Base-by-base conservation (phyloP, 2,797 vertebrate species). In the Gambusia yucatana region DNA sequence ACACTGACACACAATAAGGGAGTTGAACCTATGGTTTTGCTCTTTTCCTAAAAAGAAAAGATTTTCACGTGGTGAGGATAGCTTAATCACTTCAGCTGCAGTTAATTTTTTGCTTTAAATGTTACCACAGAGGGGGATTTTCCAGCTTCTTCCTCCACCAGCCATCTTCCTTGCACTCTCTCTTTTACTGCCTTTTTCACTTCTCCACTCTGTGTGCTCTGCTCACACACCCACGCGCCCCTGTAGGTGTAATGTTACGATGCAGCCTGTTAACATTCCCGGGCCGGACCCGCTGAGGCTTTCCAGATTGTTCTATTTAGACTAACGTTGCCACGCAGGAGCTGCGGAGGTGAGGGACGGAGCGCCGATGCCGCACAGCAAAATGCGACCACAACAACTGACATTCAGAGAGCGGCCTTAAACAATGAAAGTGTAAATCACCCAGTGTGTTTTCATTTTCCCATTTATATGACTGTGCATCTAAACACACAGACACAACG, bases 1-100 rank as follows among this genome's bases (percentile, higher is more conserved):
- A 47, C 41, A 76, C 36, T 25, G 39, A 10, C 44, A 17, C 44
- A 17, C 55, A 39, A 41, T 46, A 63, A 73, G 46, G 57, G 72
- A 61, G 74, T 43, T 33, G 50, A 79, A 77, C 79, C 70, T 57
- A 55, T 43, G 73, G 6, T 1, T 75, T 84, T 30, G 1, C 46
- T 87, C 78, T 73, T 80, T 81, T 87, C 52, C 46, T 44, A 78
- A 89, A 86, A 79, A 94, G 89, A 91, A 94, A 94, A 86, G 84
- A 71, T 84, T 95, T 89, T 95, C 95, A 95, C 94, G 94, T 95
- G 95, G 91, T 16, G 44, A 14, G 83, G 91, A 88, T 94, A 77
- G 61, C 95, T 95, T 95, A 94, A 85, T 89, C 78, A 80, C 70
- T 77, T 86, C 83, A 85, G 87, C 81, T 85, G 17, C 28, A 28